Conservation (phyloP, 1,140 invertebrate genomes). For the Theocolax elegans region DNA sequence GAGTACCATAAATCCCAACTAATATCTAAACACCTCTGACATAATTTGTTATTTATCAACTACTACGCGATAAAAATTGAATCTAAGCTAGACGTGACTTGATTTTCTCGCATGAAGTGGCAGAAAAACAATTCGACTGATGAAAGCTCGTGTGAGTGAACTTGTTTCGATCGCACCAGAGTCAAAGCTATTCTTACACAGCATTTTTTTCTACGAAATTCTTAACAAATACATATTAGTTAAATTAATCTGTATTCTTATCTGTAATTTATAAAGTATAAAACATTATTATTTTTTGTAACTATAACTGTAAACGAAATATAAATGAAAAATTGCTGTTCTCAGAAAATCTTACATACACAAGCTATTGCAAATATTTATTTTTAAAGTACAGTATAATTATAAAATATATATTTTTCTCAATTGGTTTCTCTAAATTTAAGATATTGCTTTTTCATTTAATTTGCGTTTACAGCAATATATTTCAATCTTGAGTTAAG, state of each 20-base stretch:
- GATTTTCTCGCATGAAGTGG: constrained; percentile 37
- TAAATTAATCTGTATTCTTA: not conserved
- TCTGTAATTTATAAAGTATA: constrained; percentile 15
- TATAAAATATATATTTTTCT: no score
- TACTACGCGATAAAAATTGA: constrained; percentile 38
- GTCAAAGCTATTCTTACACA: constrained; percentile 19
- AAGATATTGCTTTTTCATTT: constrained; percentile 26
- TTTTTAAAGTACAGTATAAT: no score
- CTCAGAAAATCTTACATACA: no score
- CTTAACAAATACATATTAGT: not conserved
- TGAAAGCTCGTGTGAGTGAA: constrained; percentile 43
- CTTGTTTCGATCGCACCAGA: constrained; percentile 30
- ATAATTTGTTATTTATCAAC: constrained; percentile 37
- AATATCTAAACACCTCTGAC: constrained; percentile 39
- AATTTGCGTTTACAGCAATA: not conserved
- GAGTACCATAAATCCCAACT: constrained; percentile 41
- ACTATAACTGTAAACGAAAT: not conserved
- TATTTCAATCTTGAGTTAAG: constrained; percentile 8
- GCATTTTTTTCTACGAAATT: constrained; percentile 27
- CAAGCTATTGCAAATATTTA: no score
- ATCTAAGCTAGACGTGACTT: constrained; percentile 37
- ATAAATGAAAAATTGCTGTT: not conserved
- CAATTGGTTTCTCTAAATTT: no score
- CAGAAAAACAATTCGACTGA: constrained; percentile 39
- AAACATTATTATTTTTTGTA: not conserved